Evolutionary conservation across 2,797 vertebrate genomes (phyloP).

Genomic region (Tachyglossus aculeatus): DNA sequence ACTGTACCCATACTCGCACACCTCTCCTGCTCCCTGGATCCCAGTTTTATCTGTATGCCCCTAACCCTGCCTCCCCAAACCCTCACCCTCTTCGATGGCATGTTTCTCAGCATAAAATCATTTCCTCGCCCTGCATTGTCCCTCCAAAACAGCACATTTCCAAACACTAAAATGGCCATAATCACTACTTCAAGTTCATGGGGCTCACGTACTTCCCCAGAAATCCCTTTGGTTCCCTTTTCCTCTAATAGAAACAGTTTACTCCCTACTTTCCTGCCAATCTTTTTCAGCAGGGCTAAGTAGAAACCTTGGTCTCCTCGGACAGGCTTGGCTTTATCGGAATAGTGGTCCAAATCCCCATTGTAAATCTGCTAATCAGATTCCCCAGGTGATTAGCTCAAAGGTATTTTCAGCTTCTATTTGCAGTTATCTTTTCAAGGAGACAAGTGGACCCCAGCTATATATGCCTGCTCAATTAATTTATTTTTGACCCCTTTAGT

Average conservation of each 20-base stretch:
- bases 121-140: too few relatives aligned
- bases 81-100: too few relatives aligned
- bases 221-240: neutral
- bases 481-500: too few relatives aligned
- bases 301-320: constrained; percentile 2
- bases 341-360: constrained; percentile 35
- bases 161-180: too few relatives aligned
- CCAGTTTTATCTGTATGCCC: too few relatives aligned
- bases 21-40: too few relatives aligned
- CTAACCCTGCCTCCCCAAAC: too few relatives aligned
- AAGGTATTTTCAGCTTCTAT: constrained; percentile 53
- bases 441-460: neutral
- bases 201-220: too few relatives aligned
- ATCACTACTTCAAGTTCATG: too few relatives aligned
- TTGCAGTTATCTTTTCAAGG: constrained; percentile 49
- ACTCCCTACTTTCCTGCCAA: neutral
- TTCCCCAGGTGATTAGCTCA: constrained; percentile 58
- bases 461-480: neutral
- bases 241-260: neutral
- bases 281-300: neutral
- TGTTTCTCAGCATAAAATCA: too few relatives aligned
- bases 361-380: constrained; percentile 57
- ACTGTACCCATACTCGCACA: too few relatives aligned
- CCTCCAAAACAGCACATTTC: too few relatives aligned
- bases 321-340: neutral